Evolutionary conservation across 2,888 invertebrate species (phyloP).

Genomic region (Eupithecia insigniata): DNA sequence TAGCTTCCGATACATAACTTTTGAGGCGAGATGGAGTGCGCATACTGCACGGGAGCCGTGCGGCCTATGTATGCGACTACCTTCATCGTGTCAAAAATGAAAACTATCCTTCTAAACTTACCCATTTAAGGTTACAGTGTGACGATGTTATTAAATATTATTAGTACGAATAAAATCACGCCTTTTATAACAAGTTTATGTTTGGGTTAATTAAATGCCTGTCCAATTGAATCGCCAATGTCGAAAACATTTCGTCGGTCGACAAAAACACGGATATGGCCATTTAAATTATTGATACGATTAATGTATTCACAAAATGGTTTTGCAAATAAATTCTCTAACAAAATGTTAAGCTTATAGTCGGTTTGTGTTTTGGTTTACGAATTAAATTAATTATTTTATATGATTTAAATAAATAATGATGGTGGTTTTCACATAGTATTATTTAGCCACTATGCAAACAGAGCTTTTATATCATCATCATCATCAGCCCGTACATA

Average conservation of each 20-base stretch:
- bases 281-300: neutral
- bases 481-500: no score
- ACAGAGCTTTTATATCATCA: no score
- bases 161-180: neutral
- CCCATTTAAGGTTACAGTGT: no score
- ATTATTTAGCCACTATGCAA: neutral
- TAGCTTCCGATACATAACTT: no score
- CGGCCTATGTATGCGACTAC: no score
- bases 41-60: no score
- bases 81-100: no score
- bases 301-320: neutral
- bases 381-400: neutral
- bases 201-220: neutral
- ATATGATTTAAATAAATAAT: neutral
- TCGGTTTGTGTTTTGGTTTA: neutral
- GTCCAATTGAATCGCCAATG: neutral
- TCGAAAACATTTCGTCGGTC: conserved; percentile 1
- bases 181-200: neutral
- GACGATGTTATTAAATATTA: no score
- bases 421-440: neutral
- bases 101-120: no score
- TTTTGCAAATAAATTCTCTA: neutral
- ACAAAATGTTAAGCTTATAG: neutral
- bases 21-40: no score
- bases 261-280: conserved; percentile 1